Evolutionary conservation across 1,140 invertebrate species (phyloP), one percentile per base, ranked within the genome.

Genomic region (Drosophila azteca): DNA sequence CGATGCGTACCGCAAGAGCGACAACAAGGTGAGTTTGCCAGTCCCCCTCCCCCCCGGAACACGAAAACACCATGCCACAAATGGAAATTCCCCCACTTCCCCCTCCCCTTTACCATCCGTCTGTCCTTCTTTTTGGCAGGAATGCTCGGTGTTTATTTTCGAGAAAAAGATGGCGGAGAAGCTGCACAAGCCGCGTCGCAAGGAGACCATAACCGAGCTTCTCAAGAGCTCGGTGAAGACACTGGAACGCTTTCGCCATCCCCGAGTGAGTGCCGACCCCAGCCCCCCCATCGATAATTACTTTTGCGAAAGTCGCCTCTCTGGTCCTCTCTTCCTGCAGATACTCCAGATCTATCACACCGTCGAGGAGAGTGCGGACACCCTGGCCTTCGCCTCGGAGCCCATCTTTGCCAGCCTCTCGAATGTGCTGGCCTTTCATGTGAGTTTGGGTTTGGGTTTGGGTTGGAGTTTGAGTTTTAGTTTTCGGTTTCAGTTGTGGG

Each of bases 161-260:
- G 98, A 99, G 91, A 99, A 99, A 91, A 95, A 96, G 66, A 95
- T 95, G 15, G 97, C 97, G 0, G 98, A 99, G 87, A 99, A 99
- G 92, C 93, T 99, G 46, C 97, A 98, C 93, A 99, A 98, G 88
- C 97, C 97, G 3, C 97, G 97, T 79, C 94, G 97, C 45, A 97
- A 98, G 90, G 97, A 99, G 88, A 96, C 95, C 5, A 96, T 99
- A 44, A 96, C 97, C 1, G 98, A 99, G 90, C 95, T 97, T 45
- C 92, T 99, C n/a, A 93, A 97, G 31, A 94, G 94, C 67, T 96
- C 96, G 49, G 95, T 98, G 1, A 93, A 94, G 17, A 95, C 96
- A 81, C 93, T 99, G 83, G 96, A 98, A 90, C 93, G 96, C 54
- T 95, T 97, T 83, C 94, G 97, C 24, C 97, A 99, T 93, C 97